phyloP scores from a whole-genome alignment of 2,797 vertebrate genomes.

The Chelonia mydas region DNA sequence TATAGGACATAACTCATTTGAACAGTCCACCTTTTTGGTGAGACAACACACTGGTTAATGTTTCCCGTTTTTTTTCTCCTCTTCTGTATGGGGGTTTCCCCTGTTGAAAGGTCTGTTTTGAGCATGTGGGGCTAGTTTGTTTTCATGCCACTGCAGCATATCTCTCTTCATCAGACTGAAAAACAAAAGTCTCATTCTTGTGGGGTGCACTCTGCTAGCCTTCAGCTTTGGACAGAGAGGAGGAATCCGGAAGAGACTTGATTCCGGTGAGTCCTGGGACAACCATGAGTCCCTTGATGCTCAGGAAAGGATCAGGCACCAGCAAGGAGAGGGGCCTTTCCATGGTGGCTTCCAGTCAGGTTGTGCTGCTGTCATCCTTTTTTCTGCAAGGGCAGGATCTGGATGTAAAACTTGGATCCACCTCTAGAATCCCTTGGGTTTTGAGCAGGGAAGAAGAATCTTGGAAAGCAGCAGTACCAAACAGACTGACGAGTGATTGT shows the following conservation, averaged over 20 bases:
- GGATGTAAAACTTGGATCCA: not conserved
- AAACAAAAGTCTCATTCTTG: not conserved
- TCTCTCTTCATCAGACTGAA: not conserved
- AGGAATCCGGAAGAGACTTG: not conserved
- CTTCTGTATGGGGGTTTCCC: not conserved
- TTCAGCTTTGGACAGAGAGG: not conserved
- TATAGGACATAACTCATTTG: not conserved
- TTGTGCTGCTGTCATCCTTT: not conserved
- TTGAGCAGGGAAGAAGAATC: not conserved
- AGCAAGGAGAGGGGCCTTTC: not conserved
- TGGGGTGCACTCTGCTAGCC: not conserved
- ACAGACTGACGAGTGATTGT: not conserved
- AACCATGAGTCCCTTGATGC: not conserved
- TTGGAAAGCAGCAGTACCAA: not conserved
- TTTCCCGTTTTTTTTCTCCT: rapidly evolving
- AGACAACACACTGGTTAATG: not conserved
- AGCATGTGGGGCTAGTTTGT: not conserved
- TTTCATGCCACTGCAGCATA: not conserved
- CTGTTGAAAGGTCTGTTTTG: not conserved
- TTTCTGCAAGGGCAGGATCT: not conserved
- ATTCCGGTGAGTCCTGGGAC: not conserved
- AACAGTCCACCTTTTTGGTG: not conserved
- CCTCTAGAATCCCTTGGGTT: not conserved
- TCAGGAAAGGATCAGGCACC: not conserved
- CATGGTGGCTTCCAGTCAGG: rapidly evolving